phyloP scores from a whole-genome alignment of 2,797 vertebrate genomes.

The Iguana delicatissima region DNA sequence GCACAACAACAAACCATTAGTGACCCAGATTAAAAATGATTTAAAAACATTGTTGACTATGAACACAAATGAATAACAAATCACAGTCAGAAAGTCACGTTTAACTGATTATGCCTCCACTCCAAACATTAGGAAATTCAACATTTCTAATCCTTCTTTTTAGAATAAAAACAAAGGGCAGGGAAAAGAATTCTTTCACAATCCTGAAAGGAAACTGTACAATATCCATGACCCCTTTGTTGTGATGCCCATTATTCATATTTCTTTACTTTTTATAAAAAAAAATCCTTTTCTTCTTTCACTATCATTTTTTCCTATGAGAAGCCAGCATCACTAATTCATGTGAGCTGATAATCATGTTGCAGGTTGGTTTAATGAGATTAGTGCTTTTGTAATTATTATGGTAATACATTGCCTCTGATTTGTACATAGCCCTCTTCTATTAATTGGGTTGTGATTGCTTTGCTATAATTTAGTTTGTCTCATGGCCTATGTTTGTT shows the following conservation, averaged over 20 bases:
- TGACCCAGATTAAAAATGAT: slow-evolving; percentile 22
- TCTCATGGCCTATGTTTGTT: slow-evolving; percentile 63
- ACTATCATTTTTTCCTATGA: slow-evolving; percentile 36
- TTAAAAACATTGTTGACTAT: background rate
- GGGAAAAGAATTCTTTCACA: background rate
- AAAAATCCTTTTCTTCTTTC: slow-evolving; percentile 26
- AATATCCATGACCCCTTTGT: slow-evolving; percentile 6
- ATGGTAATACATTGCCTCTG: slow-evolving; percentile 67
- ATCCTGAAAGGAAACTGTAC: background rate
- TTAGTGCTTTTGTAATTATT: slow-evolving; percentile 76
- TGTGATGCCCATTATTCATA: slow-evolving; percentile 46
- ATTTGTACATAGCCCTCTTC: slow-evolving; percentile 62
- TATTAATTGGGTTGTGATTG: slow-evolving; percentile 74
- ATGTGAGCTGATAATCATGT: slow-evolving; percentile 65
- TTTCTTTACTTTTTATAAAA: slow-evolving; percentile 36
- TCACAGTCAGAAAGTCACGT: background rate
- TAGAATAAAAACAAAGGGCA: background rate
- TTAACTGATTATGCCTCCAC: background rate
- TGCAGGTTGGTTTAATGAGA: slow-evolving; percentile 71
- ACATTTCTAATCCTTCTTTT: background rate
- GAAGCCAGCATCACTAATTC: slow-evolving; percentile 63
- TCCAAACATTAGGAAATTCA: background rate
- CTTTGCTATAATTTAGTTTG: slow-evolving; percentile 72
- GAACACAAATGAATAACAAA: background rate
- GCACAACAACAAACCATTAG: background rate